Evolutionary conservation across 2,888 invertebrate species (phyloP).

Genomic region (Lithosia quadra): DNA sequence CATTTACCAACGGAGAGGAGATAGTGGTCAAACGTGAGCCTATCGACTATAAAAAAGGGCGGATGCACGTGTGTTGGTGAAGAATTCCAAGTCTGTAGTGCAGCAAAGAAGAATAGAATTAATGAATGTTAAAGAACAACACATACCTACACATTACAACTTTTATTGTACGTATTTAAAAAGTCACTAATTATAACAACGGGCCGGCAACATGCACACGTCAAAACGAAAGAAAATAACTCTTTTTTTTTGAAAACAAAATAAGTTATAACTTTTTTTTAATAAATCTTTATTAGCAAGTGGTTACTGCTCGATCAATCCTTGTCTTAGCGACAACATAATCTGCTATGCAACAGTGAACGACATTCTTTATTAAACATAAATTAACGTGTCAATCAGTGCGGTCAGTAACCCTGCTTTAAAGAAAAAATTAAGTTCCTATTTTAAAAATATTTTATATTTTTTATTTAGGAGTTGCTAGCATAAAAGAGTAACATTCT

Average conservation of each 20-base stretch:
- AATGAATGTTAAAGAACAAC: background rate
- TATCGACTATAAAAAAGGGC: too few relatives aligned
- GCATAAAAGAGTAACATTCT: background rate
- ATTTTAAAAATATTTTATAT: background rate
- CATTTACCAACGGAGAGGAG: too few relatives aligned
- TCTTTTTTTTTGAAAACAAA: constrained; percentile 23
- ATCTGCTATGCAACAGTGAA: constrained; percentile 51
- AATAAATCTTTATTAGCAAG: constrained; percentile 41
- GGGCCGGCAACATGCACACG: background rate
- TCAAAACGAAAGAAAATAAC: background rate
- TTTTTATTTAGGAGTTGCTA: background rate
- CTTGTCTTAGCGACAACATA: constrained; percentile 55
- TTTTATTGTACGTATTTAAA: background rate
- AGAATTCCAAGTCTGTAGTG: background rate
- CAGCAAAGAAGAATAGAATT: background rate
- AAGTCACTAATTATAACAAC: background rate
- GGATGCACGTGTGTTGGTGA: background rate
- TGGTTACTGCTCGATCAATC: constrained; percentile 56
- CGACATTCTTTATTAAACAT: constrained; percentile 39
- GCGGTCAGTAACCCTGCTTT: constrained; percentile 25
- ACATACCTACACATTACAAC: background rate
- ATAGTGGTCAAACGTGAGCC: too few relatives aligned
- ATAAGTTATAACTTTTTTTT: constrained; percentile 44
- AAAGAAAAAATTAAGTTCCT: constrained; percentile 23
- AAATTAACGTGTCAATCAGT: constrained; percentile 50